A percentile compares a stretch with the other conserved stretches of the same genome.
Conservation (phyloP, 2,888 invertebrate species). For the Lasioglossum oenotherae region DNA sequence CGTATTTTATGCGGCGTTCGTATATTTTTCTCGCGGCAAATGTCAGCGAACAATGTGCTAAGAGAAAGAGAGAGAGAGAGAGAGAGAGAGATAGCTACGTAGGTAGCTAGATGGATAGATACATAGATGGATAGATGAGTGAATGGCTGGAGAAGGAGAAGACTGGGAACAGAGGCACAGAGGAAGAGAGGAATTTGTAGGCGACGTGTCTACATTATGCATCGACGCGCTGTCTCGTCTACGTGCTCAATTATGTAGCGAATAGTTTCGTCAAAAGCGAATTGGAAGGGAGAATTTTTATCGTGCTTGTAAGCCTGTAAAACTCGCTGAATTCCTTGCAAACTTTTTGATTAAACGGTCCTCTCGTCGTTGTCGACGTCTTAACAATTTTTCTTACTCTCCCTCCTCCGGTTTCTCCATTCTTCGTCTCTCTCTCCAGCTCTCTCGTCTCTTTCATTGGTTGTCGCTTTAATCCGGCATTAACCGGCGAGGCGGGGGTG, state of each 20-base stretch:
- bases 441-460: background rate
- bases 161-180: background rate
- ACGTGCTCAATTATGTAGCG: slow-evolving; percentile 43
- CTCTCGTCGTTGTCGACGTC: slow-evolving; percentile 47
- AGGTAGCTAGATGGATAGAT: background rate
- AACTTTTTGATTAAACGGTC: slow-evolving; percentile 51
- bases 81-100: background rate
- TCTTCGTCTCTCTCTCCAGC: background rate
- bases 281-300: slow-evolving; percentile 20
- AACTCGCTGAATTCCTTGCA: slow-evolving; percentile 51
- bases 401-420: background rate
- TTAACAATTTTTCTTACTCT: slow-evolving; percentile 37
- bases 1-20: slow-evolving; percentile 58
- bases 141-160: background rate
- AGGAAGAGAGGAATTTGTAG: slow-evolving; percentile 33
- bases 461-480: slow-evolving; percentile 11
- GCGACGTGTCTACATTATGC: slow-evolving; percentile 49
- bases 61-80: background rate
- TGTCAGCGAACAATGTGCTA: background rate
- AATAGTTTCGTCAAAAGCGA: slow-evolving; percentile 16
- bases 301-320: slow-evolving; percentile 47
- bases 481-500: slow-evolving; percentile 28
- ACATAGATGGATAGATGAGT: background rate
- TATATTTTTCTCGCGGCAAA: slow-evolving; percentile 46
- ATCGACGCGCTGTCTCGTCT: slow-evolving; percentile 42